Percentiles rank a stretch among this genome's conserved stretches.
Conservation (phyloP, 2,888 invertebrate genomes). For the Saturnia pavonia region DNA sequence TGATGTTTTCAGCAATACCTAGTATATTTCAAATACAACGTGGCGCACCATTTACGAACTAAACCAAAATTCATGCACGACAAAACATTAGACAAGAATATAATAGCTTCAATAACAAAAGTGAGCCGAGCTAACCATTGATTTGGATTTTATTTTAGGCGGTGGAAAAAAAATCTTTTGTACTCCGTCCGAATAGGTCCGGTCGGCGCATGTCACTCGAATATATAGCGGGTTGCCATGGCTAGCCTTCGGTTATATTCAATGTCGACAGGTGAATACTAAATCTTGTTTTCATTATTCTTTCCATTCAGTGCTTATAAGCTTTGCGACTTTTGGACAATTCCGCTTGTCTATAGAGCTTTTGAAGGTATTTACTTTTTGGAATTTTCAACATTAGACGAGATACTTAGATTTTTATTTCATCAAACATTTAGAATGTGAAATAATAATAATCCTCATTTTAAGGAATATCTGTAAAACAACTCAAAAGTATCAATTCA, state of each 20-base stretch:
- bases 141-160: slow-evolving; percentile 73
- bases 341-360: background rate
- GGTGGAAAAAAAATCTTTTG: slow-evolving; percentile 69
- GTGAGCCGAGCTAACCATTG: slow-evolving; percentile 77
- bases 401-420: too few relatives aligned
- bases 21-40: slow-evolving; percentile 35
- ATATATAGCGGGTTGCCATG: slow-evolving; percentile 54
- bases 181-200: slow-evolving; percentile 65
- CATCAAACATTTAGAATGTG: background rate
- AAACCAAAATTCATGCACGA: slow-evolving; percentile 52
- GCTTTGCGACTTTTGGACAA: slow-evolving; percentile 28
- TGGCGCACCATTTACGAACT: slow-evolving; percentile 34
- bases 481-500: slow-evolving; percentile 43
- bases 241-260: slow-evolving; percentile 63
- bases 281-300: slow-evolving; percentile 63
- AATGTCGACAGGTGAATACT: slow-evolving; percentile 69
- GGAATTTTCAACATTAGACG: too few relatives aligned
- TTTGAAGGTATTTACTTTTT: background rate
- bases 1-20: background rate
- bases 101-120: slow-evolving; percentile 77
- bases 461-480: slow-evolving; percentile 35
- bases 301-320: slow-evolving; percentile 41
- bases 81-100: slow-evolving; percentile 54
- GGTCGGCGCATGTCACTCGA: slow-evolving; percentile 60
- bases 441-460: background rate